Evolutionary conservation across 2,113 vertebrate species (phyloP), one percentile per base, ranked within the genome.

Genomic region (Halichoerus grypus): DNA sequence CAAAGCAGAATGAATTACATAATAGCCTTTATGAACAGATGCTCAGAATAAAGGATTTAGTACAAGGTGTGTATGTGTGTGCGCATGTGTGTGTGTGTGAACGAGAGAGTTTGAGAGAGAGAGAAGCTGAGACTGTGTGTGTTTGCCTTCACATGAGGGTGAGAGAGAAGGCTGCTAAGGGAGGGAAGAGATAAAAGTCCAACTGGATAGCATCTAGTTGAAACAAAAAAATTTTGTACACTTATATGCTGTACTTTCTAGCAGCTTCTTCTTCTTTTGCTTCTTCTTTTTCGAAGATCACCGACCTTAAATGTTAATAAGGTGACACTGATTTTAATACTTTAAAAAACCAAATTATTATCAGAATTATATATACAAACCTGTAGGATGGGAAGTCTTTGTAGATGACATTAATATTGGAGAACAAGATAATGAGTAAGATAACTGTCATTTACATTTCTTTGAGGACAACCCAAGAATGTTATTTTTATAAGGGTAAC

Each of bases 141-240:
- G 28, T 69, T 51, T 61, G 21, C 9, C 22, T 74, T 90, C 36
- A 77, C 9, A 46, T 82, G 33, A 97, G 53, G 31, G 15, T 93
- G n/a, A 89, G 39, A 86, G 72, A 49, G 51, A 88, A 91, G 42
- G 28, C 39, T 93, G 49, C 16, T 53, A 71, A 91, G 33, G 21
- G 55, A 88, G 39, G 33, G 42, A 88, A 93, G 51, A 72, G 28
- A 42, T 18, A 51, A 74, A 61, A 84, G 59, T 46, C 28, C 39
- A 88, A 33, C 36, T 93, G 69, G 53, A 57, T 39, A 71, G 53
- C 26, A n/a, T 51, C 6, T 79, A 86, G 26, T 72, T 67, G 53
- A 96, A 93, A 80, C 76, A 79, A 61, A 92, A 92, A 86, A 42
- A 76, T 51, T 93, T 84, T 97, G 13, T 71, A 39, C 2, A 59